phyloP scores from a whole-genome alignment of 2,113 vertebrate species.

The Pungitius pungitius region DNA sequence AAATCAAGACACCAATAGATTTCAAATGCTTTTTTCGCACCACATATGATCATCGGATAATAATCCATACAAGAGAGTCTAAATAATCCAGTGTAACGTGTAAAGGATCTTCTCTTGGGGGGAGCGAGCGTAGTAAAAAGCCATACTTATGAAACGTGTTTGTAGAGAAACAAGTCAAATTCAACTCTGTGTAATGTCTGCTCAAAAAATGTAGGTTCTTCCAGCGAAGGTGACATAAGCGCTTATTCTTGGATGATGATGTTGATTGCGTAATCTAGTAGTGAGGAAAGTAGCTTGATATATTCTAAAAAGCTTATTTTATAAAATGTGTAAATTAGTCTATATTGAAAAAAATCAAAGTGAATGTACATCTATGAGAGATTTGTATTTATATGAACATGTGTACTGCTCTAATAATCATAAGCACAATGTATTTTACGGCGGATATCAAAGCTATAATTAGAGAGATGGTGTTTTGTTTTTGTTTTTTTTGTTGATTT shows the following conservation, averaged over 20 bases:
- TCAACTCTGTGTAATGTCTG: conserved; percentile 35
- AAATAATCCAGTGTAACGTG: conserved; percentile 20
- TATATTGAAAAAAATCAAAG: conserved; percentile 71
- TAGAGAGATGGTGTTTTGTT: conserved; percentile 18
- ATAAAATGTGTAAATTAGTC: conserved; percentile 74
- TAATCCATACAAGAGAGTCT: conserved; percentile 35
- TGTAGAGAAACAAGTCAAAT: conserved; percentile 44
- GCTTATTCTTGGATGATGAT: conserved; percentile 54
- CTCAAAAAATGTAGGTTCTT: conserved; percentile 42
- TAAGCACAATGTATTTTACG: conserved; percentile 78
- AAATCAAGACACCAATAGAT: conserved; percentile 61
- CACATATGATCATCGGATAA: neutral
- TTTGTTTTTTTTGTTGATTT: neutral
- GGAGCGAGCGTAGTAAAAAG: conserved; percentile 70
- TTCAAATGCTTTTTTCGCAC: conserved; percentile 48
- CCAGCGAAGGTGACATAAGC: conserved; percentile 27
- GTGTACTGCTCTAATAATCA: conserved; percentile 70
- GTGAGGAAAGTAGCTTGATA: conserved; percentile 64
- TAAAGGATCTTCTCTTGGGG: conserved; percentile 30
- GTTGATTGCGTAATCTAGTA: conserved; percentile 56
- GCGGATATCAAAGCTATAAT: conserved; percentile 52
- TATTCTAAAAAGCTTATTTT: conserved; percentile 74
- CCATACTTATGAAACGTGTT: conserved; percentile 65
- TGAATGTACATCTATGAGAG: conserved; percentile 77
- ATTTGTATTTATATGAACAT: conserved; percentile 75